These are phyloP conservation scores for Malurus cyaneus DNA, from an alignment of 2,113 vertebrate species.

Conservation along the genomic window DNA sequence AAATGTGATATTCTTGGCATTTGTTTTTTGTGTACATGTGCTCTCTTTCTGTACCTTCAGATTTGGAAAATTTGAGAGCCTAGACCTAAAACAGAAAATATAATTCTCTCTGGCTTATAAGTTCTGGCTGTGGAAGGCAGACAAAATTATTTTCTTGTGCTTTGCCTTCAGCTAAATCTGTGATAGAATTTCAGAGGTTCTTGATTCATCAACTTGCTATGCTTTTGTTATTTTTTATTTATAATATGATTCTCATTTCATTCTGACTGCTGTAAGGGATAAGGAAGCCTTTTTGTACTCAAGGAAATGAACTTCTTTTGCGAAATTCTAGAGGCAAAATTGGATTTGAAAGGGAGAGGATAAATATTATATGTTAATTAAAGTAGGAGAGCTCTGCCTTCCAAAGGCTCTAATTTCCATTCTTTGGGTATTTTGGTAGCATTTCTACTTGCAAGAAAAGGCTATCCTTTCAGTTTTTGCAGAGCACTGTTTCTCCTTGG, in stretches of 20 bases:
- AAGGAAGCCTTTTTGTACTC: neutral
- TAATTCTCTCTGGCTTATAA: neutral
- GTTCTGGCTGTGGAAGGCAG: neutral
- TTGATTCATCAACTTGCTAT: neutral
- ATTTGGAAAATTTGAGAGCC: neutral
- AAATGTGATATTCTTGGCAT: neutral
- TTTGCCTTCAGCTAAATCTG: neutral
- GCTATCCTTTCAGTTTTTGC: neutral
- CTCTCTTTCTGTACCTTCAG: neutral
- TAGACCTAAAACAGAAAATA: neutral
- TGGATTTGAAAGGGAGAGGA: neutral
- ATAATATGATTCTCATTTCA: neutral
- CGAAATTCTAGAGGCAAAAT: neutral
- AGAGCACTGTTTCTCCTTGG: neutral
- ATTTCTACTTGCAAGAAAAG: neutral
- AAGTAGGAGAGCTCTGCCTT: neutral
- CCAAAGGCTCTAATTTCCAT: neutral
- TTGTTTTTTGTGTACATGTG: accelerated
- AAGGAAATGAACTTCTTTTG: neutral
- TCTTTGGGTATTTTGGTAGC: neutral
- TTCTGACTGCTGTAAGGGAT: neutral
- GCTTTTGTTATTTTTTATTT: neutral
- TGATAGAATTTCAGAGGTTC: neutral
- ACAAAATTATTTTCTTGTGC: neutral
- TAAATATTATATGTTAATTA: neutral